Percentiles rank a stretch among this genome's conserved stretches.
Conservation (phyloP, 2,888 invertebrate species). For the Microplitis deprimator region DNA sequence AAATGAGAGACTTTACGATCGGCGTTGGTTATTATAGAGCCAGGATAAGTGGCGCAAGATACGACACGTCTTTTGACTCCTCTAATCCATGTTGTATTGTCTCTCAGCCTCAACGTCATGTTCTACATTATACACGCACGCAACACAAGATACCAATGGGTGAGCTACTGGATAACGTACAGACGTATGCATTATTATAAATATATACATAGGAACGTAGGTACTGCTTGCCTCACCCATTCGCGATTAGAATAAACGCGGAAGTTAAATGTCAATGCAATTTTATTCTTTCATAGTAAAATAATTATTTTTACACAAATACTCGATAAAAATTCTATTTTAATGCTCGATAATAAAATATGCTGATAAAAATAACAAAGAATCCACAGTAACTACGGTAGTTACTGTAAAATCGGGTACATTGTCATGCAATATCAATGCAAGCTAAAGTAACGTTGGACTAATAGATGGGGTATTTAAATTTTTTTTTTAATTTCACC, state of each 20-base stretch:
- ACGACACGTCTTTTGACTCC: slow-evolving; percentile 38
- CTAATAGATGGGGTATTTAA: not conserved
- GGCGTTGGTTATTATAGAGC: slow-evolving; percentile 49
- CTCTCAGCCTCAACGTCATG: slow-evolving; percentile 19
- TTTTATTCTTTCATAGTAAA: slow-evolving; percentile 10
- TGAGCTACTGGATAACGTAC: slow-evolving; percentile 30
- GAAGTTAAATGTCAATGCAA: slow-evolving; percentile 15
- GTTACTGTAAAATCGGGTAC: not conserved
- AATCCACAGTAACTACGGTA: not conserved
- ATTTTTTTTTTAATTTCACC: not conserved
- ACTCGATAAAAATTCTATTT: no score
- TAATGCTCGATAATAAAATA: no score
- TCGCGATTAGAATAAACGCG: slow-evolving; percentile 21
- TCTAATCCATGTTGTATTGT: slow-evolving; percentile 37
- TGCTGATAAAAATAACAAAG: no score
- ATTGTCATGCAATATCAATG: slow-evolving; percentile 2
- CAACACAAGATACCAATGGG: slow-evolving; percentile 1
- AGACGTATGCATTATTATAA: not conserved
- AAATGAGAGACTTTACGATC: slow-evolving; percentile 51
- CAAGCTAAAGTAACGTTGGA: not conserved
- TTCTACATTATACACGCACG: slow-evolving; percentile 8
- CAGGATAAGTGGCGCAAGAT: slow-evolving; percentile 45
- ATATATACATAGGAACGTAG: not conserved
- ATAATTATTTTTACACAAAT: not conserved
- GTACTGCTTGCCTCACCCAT: slow-evolving; percentile 25